phyloP scores from a whole-genome alignment of 2,113 vertebrate genomes.

The Atrichornis clamosus region DNA sequence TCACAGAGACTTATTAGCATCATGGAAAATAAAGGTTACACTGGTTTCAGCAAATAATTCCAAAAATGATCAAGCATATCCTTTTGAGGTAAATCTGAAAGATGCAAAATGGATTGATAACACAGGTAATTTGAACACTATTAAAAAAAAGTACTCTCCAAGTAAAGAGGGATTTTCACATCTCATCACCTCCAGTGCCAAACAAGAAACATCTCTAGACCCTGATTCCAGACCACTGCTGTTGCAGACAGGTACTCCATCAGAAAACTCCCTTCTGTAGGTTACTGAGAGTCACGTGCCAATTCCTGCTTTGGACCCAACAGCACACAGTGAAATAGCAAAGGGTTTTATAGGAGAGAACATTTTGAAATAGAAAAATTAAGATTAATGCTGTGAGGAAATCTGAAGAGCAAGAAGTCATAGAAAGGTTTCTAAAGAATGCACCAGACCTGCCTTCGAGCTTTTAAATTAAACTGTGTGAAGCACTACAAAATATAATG shows the following conservation, averaged over 20 bases:
- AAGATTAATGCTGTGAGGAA: not conserved
- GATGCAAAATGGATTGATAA: not conserved
- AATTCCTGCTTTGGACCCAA: not conserved
- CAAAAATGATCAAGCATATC: not conserved
- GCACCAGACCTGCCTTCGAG: not conserved
- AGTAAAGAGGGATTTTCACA: not conserved
- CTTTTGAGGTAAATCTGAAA: not conserved
- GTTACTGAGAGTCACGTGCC: not conserved
- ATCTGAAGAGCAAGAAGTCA: not conserved
- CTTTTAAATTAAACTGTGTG: constrained; percentile 10
- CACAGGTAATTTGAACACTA: not conserved
- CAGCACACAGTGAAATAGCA: not conserved
- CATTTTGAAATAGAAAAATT: constrained; percentile 1
- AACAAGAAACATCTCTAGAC: not conserved
- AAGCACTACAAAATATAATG: not conserved
- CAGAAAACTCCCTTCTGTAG: not conserved
- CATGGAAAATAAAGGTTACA: not conserved
- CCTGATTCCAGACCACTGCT: not conserved
- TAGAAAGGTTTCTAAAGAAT: not conserved
- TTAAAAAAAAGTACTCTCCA: not conserved
- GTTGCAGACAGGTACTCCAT: not conserved
- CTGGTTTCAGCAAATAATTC: not conserved
- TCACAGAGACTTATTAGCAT: not conserved
- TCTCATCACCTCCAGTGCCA: not conserved
- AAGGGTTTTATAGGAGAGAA: not conserved